Evolutionary conservation across 2,113 vertebrate species (phyloP), one percentile per base, ranked within the genome.

Genomic region (Hirundichthys speculiger): DNA sequence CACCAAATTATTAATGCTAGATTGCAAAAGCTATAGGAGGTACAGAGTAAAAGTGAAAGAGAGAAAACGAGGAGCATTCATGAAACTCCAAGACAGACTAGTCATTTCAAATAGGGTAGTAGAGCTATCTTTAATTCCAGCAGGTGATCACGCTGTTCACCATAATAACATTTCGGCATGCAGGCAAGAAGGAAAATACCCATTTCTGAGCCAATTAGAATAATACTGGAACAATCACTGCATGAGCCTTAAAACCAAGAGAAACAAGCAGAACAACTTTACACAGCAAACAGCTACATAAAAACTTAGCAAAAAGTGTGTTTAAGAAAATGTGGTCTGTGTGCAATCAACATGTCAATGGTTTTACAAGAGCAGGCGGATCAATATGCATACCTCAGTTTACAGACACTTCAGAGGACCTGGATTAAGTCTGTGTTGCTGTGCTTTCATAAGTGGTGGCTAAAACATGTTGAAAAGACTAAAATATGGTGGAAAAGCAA

Each of bases 351-450:
- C 22, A 21, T 49, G 47, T 49, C 21, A 49, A 10, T 34, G 30
- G 6, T 34, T 34, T 34, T 34, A 56, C 77, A 88, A 86, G 88
- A 86, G 74, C 86, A 90, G 51, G 56, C 54, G 66, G 73, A 43
- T 74, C 78, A 64, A 82, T 89, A 89, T 84, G 11, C 30, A 34
- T 34, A 34, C 56, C 53, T 69, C 82, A 83, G 73, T 88, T 91
- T 89, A 71, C 83, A 86, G 91, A 87, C 84, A 82, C 70, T 51
- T 66, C 57, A 73, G 84, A 89, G 76, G 65, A 69, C 94, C 93
- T 95, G 94, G 93, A 93, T 90, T 93, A 85, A n/a, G n/a, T n/a
- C n/a, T n/a, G n/a, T n/a, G n/a, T n/a, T n/a, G n/a, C n/a, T 90
- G 91, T 95, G 21, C 2, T 22, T 7, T 21, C 12, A 48, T 34